Evolutionary conservation across 2,113 vertebrate genomes (phyloP), one percentile per base, ranked within the genome.

Genomic region (Hippocampus guttulatus): DNA sequence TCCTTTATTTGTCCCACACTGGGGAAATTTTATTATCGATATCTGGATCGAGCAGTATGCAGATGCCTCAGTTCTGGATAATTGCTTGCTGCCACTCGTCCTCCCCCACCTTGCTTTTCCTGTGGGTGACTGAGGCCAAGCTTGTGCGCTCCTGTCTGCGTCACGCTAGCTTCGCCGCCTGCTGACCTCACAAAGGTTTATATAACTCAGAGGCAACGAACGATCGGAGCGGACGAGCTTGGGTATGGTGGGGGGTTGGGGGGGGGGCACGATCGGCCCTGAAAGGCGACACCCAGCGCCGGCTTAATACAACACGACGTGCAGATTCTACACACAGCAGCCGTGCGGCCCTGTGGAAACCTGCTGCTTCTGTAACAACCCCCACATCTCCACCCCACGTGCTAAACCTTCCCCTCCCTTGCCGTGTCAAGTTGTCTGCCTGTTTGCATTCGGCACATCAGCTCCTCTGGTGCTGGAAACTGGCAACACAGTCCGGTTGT

Each of bases 211-310:
- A 79, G 83, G 64, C 77, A 57, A 54, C 5, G 61, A 75, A 71
- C 41, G 62, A 75, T 64, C 63, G 78, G 76, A 86, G 77, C 68
- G 58, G 27, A 61, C 27, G 27, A 61, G 58, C 58, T 61, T 2
- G 58, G 27, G 58, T 30, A 47, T 8, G 49, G 49, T 1, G 49
- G 49, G 14, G 49, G 20, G 0, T 16, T 15, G 16, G 49, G 81
- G 84, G 71, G 84, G 72, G 62, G 27, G 78, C 82, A 81, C 88
- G 91, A 89, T 84, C 89, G 41, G 68, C 67, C 80, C 70, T 88
- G 90, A 90, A 93, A 92, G 57, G 18, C 71, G 85, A 89, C 87
- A 90, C 78, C 82, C 77, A 69, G 66, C 79, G 66, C 68, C 23
- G 58, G 69, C 12, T 1, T 58, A 69, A 73, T 75, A 64, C 54